Evolutionary conservation across 2,113 vertebrate species (phyloP).

Genomic region (Gymnarchus niloticus): DNA sequence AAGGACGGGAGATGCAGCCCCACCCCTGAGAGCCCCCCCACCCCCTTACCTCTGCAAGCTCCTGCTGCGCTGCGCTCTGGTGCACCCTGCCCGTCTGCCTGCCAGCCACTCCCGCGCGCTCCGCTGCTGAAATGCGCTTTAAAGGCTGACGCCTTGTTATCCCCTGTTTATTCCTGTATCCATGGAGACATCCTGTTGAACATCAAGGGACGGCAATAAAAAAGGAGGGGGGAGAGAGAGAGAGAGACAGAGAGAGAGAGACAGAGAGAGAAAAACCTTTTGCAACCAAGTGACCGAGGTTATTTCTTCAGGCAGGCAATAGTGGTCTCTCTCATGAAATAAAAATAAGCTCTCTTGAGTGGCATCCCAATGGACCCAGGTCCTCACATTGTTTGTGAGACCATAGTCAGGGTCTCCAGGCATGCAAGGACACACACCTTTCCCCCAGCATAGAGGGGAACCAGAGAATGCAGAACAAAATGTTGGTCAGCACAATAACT

Average conservation of each 20-base stretch:
- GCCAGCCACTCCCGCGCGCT: slow-evolving; percentile 33
- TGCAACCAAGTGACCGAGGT: slow-evolving; percentile 59
- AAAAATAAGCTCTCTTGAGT: background rate
- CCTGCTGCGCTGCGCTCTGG: background rate
- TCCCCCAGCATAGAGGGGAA: background rate
- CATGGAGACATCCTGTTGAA: slow-evolving; percentile 70
- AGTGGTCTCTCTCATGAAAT: slow-evolving; percentile 23
- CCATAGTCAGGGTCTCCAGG: background rate
- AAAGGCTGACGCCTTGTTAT: slow-evolving; percentile 70
- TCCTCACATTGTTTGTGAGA: background rate
- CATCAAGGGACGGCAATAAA: slow-evolving; percentile 64
- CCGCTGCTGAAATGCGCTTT: slow-evolving; percentile 59
- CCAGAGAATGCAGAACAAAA: background rate
- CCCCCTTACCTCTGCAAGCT: slow-evolving; percentile 37
- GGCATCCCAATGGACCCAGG: slow-evolving; percentile 7
- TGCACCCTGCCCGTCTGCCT: background rate
- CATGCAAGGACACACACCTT: background rate
- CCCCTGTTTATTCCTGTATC: slow-evolving; percentile 75
- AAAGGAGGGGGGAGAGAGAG: slow-evolving; percentile 13
- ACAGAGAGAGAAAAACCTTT: slow-evolving; percentile 38
- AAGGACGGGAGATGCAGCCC: background rate
- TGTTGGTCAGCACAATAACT: background rate
- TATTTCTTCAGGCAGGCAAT: slow-evolving; percentile 42
- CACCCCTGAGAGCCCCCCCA: background rate
- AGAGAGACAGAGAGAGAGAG: slow-evolving; percentile 28